phyloP scores from a whole-genome alignment of 2,888 invertebrate species.

The Netelia melanura region DNA sequence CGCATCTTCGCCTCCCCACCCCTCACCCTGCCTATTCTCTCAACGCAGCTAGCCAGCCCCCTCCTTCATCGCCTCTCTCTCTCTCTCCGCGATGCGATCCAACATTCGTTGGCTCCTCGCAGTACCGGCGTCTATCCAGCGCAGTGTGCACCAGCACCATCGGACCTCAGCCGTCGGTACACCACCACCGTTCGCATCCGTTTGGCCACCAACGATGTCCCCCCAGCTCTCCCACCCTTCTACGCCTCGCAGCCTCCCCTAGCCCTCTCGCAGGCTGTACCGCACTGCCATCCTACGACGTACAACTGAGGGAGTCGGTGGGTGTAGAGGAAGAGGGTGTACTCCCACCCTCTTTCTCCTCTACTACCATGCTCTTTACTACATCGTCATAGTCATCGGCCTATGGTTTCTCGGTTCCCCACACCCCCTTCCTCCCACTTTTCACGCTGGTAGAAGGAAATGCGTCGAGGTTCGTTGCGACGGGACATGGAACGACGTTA shows the following conservation, averaged over 20 bases:
- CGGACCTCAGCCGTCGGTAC: constrained; percentile 53
- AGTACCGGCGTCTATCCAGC: constrained; percentile 16
- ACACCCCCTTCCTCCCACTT: constrained; percentile 5
- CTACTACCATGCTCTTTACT: constrained; percentile 41
- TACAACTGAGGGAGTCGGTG: constrained; percentile 8
- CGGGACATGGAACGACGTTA: constrained; percentile 25
- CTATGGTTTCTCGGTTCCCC: constrained; percentile 28
- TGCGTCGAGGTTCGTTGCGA: constrained; percentile 27
- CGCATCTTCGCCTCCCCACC: constrained; percentile 64
- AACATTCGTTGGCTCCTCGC: constrained; percentile 6
- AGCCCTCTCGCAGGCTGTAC: constrained; percentile 68
- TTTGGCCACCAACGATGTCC: constrained; percentile 49
- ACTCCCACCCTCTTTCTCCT: constrained; percentile 37
- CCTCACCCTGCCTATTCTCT: constrained; percentile 40
- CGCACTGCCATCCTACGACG: constrained; percentile 68
- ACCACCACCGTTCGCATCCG: constrained; percentile 63
- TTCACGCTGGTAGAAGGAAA: background rate
- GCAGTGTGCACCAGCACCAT: constrained; percentile 46
- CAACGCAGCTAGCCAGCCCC: constrained; percentile 27
- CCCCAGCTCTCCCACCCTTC: constrained; percentile 57
- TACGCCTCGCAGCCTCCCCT: constrained; percentile 15
- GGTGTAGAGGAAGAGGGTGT: background rate
- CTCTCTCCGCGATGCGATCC: constrained; percentile 28
- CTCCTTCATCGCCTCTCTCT: constrained; percentile 31
- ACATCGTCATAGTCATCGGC: constrained; percentile 44